Conservation (phyloP, 2,113 vertebrate genomes). For the Aegithalos caudatus region DNA sequence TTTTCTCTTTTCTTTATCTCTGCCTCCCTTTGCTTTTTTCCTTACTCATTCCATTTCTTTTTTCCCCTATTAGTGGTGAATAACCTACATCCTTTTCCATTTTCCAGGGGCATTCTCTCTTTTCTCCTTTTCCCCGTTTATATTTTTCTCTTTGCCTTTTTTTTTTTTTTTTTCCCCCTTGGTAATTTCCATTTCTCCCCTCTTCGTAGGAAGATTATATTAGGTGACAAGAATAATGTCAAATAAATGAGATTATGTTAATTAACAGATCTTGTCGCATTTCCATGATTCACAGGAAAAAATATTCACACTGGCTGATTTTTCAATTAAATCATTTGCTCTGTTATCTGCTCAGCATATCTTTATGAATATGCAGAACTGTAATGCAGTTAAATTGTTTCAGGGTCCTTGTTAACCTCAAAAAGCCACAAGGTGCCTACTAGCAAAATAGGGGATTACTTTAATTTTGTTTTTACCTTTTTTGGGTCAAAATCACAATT, state of each 20-base stretch:
- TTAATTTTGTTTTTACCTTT: neutral
- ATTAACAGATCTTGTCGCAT: constrained; percentile 62
- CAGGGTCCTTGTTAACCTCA: constrained; percentile 34
- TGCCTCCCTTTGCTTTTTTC: neutral
- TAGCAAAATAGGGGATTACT: neutral
- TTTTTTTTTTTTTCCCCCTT: neutral
- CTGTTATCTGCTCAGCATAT: constrained; percentile 38
- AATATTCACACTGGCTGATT: constrained; percentile 48
- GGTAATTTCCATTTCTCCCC: neutral
- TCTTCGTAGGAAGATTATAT: constrained; percentile 17
- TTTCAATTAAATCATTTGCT: constrained; percentile 66
- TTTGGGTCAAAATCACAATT: neutral
- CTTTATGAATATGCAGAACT: constrained; percentile 59
- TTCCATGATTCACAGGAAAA: constrained; percentile 37
- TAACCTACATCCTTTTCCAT: neutral
- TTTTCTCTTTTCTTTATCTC: neutral
- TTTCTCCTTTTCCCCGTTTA: neutral
- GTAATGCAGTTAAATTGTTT: constrained; percentile 19
- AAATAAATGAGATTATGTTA: constrained; percentile 61
- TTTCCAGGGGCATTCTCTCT: neutral
- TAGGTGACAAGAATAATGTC: constrained; percentile 51
- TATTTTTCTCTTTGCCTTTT: neutral
- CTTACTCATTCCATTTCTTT: neutral
- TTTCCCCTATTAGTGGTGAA: neutral
- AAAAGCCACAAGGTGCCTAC: constrained; percentile 39